Evolutionary conservation across 2,888 invertebrate genomes (phyloP).

Genomic region (Digitonthophagus gazella): DNA sequence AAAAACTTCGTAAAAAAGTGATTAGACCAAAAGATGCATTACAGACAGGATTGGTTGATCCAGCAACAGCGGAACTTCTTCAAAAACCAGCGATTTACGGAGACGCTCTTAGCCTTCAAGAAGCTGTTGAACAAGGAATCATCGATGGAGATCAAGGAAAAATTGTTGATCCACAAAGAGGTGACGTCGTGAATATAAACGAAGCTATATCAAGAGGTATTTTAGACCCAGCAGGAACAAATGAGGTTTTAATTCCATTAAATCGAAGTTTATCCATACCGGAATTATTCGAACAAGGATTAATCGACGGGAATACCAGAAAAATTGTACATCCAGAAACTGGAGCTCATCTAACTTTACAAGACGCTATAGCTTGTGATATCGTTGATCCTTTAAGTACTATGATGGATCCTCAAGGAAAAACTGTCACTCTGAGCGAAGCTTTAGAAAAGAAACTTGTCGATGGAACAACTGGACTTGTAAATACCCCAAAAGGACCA

Average conservation of each 20-base stretch:
- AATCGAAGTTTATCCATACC: conserved; percentile 79
- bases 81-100: conserved; percentile 62
- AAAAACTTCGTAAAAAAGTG: conserved; percentile 76
- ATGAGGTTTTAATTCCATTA: conserved; percentile 75
- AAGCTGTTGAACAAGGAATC: conserved; percentile 69
- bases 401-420: conserved; percentile 62
- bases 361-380: conserved; percentile 85
- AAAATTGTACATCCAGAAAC: conserved; percentile 87
- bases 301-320: conserved; percentile 69
- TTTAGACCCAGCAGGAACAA: conserved; percentile 72
- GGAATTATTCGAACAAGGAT: conserved; percentile 81
- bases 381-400: conserved; percentile 80
- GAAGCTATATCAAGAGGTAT: conserved; percentile 84
- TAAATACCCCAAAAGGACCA: conserved; percentile 62
- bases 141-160: conserved; percentile 73
- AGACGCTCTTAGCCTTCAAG: conserved; percentile 66
- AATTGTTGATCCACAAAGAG: conserved; percentile 80
- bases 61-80: conserved; percentile 69
- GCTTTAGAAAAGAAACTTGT: conserved; percentile 71
- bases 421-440: conserved; percentile 70
- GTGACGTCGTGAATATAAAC: conserved; percentile 74
- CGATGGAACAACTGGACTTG: conserved; percentile 66
- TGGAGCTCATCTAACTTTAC: conserved; percentile 72
- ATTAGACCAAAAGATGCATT: conserved; percentile 75
- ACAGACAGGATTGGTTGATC: conserved; percentile 75